Base-by-base conservation (phyloP, 1,140 invertebrate genomes). In the Callitettix versicolor region DNA sequence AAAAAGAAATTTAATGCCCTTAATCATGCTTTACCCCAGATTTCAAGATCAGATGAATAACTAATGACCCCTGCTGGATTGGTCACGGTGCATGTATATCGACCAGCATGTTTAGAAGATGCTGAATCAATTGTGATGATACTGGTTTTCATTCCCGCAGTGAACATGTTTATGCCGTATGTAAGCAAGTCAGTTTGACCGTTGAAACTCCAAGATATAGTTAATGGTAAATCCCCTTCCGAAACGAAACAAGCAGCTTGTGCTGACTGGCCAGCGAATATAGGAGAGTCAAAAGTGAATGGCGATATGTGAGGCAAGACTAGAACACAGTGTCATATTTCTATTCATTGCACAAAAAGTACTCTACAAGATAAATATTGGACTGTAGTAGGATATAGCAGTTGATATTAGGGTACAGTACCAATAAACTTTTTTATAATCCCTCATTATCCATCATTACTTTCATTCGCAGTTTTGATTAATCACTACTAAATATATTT, bases 31-130 rank as follows among this genome's bases (percentile, higher is more conserved):
- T 76, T 75, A 81, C 79, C 79, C 64, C 81, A 80, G 49, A 86
- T 79, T 56, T 77, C 76, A 51, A 86, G 72, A 50, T 76, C 63
- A 17, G 84, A 76, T 20, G 81, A 80, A 60, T 84, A 82, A 59
- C 79, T 80, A 42, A 78, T 79, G 33, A 75, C 73, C 46, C 86
- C 87, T 40, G 85, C 87, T 42, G 73, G 69, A 69, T 91, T 92
- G 60, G 75, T 80, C 18, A 86, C 88, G 53, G 78, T 75, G 61
- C 85, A 86, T 51, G 80, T 79, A 65, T 83, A 86, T 44, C 79
- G 75, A 40, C 85, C 85, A 20, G 42, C 30, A 65, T 84, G 78
- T 56, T 70, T 70, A 5, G 79, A 78, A 30, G 74, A 75, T 9
- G 86, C 81, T 3, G 79, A 74, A 61, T 86, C 81, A 62, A 88